These are phyloP conservation scores for Gymnorhina tibicen DNA, from an alignment of 2,113 vertebrate species.

Conservation along the genomic window DNA sequence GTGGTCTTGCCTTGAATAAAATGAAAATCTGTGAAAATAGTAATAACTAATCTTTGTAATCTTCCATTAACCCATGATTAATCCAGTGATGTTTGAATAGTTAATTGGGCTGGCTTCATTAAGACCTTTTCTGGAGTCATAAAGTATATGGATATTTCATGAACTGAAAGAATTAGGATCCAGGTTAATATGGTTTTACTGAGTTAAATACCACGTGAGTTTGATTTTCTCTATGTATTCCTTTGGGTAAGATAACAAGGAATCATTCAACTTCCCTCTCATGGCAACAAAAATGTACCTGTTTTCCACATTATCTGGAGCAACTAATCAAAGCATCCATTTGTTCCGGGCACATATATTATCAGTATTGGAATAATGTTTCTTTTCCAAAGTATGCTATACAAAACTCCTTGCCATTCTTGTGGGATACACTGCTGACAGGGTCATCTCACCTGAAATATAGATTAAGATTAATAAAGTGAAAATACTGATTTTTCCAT, in stretches of 20 bases:
- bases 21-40: not conserved
- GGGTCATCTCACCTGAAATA: not conserved
- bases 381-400: not conserved
- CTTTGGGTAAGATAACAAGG: not conserved
- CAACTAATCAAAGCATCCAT: not conserved
- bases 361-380: not conserved
- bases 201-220: not conserved
- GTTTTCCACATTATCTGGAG: not conserved
- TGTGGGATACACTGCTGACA: not conserved
- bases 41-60: not conserved
- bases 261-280: not conserved
- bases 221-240: not conserved
- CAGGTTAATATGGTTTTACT: not conserved
- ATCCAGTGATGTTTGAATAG: not conserved
- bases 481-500: not conserved
- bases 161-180: not conserved
- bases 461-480: not conserved
- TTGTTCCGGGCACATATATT: not conserved
- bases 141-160: not conserved
- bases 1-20: not conserved
- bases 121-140: not conserved
- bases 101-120: not conserved
- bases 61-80: not conserved
- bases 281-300: not conserved
- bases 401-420: not conserved